Evolutionary conservation across 2,113 vertebrate species (phyloP).

Genomic region (Columbina picui): DNA sequence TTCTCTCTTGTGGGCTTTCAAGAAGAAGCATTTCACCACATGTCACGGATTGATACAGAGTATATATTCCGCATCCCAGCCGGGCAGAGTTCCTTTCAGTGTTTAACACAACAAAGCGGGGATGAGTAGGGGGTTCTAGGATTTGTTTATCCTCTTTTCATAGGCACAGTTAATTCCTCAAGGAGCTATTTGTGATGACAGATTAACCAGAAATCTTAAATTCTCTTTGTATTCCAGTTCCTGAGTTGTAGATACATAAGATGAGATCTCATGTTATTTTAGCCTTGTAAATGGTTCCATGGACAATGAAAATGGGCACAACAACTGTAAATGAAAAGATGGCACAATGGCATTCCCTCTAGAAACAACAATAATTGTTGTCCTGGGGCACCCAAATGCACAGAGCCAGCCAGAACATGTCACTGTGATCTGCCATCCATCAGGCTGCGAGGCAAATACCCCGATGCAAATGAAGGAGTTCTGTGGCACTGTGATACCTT

Average conservation of each 20-base stretch:
- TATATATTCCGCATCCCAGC: not conserved
- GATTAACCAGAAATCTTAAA: conserved; percentile 4
- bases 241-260: not conserved
- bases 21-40: conserved; percentile 33
- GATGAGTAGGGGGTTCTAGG: not conserved
- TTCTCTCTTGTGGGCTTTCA: conserved; percentile 54
- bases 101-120: conserved; percentile 14
- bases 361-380: not conserved
- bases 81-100: not conserved
- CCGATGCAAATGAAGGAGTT: not conserved
- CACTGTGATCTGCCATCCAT: rapidly evolving
- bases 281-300: not conserved
- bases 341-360: not conserved
- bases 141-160: not conserved
- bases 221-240: not conserved
- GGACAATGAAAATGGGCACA: not conserved
- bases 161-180: not conserved
- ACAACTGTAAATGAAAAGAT: not conserved
- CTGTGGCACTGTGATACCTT: not conserved
- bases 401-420: not conserved
- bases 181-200: not conserved
- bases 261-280: conserved; percentile 7
- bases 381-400: not conserved
- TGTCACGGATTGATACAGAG: conserved; percentile 30
- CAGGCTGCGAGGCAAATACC: not conserved